Base-by-base conservation (phyloP, 2,797 vertebrate genomes). In the Sebastes kiyomatsui region DNA sequence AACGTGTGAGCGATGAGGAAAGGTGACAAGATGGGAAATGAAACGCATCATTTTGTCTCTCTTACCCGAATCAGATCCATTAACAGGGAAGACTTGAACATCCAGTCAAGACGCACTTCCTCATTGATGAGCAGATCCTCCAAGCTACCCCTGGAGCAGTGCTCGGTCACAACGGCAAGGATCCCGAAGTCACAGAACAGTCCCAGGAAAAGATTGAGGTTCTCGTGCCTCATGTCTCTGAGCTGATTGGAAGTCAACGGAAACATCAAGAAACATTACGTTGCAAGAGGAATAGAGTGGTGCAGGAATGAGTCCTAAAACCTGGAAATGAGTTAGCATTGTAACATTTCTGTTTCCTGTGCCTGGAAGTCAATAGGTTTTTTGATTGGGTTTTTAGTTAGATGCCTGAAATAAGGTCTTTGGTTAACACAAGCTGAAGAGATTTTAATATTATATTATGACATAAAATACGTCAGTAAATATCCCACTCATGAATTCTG, bases 71-170 rank as follows among this genome's bases (percentile, higher is more conserved):
- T 97, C 80, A 99, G 95, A 91, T 99, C 98, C 75, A 97, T 93
- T 32, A 99, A 90, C 54, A 99, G 94, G 4, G 98, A 99, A 2
- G 97, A 98, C 90, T 99, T 99, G 91, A 99, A 99, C 98, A 99
- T 99, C 98, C 98, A 99, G 87, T 99, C 98, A 1, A 99, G 95
- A 77, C 98, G 97, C 91, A 99, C 97, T 6, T 99, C 97, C 64
- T 96, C 95, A 1, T 98, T 97, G 71, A 23, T 81, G 64, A 99
- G 95, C 3, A 99, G 95, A 77, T 99, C 96, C 61, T 99, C 96
- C 13, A 99, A 92, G 72, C 97, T 98, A 30, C 98, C 98, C 0
- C 98, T 95, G 2, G 93, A 86, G 80, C 98, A 98, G 90, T 99
- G 97, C 84, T 99, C 98, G 0, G 97, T 97, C 62, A 99, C 97